A percentile compares a stretch with the other conserved stretches of the same genome.
Evolutionary conservation across 92 coral and sea anemone species (phyloP).

Genomic region (Epizoanthus fatuus): DNA sequence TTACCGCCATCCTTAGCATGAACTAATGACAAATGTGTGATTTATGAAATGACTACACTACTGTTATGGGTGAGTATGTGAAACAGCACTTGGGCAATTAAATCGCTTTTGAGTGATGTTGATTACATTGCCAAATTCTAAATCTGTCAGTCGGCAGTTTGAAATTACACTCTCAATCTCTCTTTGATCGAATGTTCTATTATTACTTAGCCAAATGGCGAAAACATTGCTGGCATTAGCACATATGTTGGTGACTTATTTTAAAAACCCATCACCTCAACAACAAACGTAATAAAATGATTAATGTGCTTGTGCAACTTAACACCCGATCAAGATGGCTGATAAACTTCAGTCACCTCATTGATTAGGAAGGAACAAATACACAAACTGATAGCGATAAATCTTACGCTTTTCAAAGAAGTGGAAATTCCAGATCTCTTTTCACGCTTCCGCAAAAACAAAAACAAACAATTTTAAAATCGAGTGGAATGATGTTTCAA

Average conservation of each 20-base stretch:
- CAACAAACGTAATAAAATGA: constrained; percentile 37
- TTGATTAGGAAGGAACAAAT: constrained; percentile 23
- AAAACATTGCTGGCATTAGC: constrained; percentile 40
- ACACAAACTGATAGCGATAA: constrained; percentile 14
- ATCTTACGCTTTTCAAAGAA: constrained; percentile 16
- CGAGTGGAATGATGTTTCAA: constrained; percentile 40
- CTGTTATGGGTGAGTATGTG: constrained; percentile 24
- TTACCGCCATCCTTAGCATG: constrained; percentile 19
- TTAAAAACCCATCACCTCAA: constrained; percentile 39
- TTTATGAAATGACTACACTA: constrained; percentile 21
- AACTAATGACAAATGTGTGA: constrained; percentile 40
- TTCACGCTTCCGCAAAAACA: constrained; percentile 31
- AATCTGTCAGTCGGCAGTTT: constrained; percentile 37
- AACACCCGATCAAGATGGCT: constrained; percentile 22
- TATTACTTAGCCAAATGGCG: constrained; percentile 46
- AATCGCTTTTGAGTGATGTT: not conserved
- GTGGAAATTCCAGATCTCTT: constrained; percentile 10
- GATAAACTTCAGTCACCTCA: constrained; percentile 5
- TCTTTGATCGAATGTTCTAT: constrained; percentile 28
- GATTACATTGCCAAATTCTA: constrained; percentile 27
- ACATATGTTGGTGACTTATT: constrained; percentile 47
- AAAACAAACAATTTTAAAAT: constrained; percentile 45
- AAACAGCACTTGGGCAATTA: constrained; percentile 28
- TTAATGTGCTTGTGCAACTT: constrained; percentile 42
- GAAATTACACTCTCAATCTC: constrained; percentile 20